Evolutionary conservation across 1,140 invertebrate species (phyloP).

Genomic region (Diploscapter pachys): DNA sequence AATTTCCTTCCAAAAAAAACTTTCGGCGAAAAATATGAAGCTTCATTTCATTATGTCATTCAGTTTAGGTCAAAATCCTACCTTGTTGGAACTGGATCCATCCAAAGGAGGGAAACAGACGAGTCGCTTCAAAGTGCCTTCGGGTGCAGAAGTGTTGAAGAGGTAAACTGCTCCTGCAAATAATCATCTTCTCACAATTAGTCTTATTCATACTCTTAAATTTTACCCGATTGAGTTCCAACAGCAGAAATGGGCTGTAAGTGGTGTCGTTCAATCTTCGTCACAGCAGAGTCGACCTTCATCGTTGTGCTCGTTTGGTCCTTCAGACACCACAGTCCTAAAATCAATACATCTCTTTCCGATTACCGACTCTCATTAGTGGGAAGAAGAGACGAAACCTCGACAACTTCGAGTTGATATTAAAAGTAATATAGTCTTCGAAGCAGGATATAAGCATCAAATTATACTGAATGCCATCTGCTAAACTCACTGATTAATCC

Average conservation of each 20-base stretch:
- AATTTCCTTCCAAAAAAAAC: too few relatives aligned
- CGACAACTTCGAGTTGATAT: too few relatives aligned
- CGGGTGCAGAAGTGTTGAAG: slow-evolving; percentile 11
- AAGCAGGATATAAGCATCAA: too few relatives aligned
- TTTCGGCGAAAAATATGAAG: too few relatives aligned
- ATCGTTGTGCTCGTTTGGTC: slow-evolving; percentile 24
- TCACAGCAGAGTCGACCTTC: slow-evolving; percentile 19
- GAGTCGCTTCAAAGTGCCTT: slow-evolving; percentile 14
- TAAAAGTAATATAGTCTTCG: too few relatives aligned
- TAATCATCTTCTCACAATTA: background rate
- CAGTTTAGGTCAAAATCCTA: background rate
- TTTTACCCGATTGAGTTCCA: slow-evolving; percentile 19
- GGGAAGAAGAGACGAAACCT: background rate
- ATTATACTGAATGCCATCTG: too few relatives aligned
- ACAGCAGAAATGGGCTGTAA: slow-evolving; percentile 13
- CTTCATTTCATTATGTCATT: background rate
- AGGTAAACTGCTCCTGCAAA: slow-evolving; percentile 17
- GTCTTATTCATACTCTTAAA: background rate
- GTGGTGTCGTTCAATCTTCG: slow-evolving; percentile 21
- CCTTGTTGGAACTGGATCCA: slow-evolving; percentile 4
- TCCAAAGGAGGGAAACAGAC: slow-evolving; percentile 11
- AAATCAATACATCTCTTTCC: background rate
- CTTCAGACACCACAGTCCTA: slow-evolving; percentile 19
- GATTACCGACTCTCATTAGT: background rate
- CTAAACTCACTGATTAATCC: slow-evolving; percentile 30